Conservation (phyloP, 2,797 vertebrate species). For the Halcyon smyrnensis region DNA sequence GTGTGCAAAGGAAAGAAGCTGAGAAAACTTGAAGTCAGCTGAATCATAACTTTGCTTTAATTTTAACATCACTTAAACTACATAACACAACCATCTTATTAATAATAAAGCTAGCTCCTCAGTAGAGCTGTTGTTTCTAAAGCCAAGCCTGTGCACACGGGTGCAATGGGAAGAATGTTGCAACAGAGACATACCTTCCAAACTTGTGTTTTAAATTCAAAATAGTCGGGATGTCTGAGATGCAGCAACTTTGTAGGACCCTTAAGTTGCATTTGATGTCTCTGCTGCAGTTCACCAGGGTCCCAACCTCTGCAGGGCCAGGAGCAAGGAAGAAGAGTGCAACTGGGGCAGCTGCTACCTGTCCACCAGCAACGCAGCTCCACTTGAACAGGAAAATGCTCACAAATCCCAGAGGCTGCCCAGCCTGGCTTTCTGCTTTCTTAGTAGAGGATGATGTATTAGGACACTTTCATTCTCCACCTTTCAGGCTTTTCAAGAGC, state of each 20-base stretch:
- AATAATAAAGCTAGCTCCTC: slow-evolving; percentile 37
- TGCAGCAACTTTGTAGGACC: neutral
- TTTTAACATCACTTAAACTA: slow-evolving; percentile 62
- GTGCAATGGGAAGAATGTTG: slow-evolving; percentile 50
- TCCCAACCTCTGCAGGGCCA: rapidly evolving
- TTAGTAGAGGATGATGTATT: neutral
- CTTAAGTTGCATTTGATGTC: neutral
- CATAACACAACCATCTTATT: slow-evolving; percentile 61
- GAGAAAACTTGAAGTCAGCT: slow-evolving; percentile 59
- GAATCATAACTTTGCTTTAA: slow-evolving; percentile 69
- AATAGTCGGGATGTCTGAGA: slow-evolving; percentile 52
- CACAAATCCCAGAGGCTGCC: neutral
- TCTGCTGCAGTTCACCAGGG: neutral
- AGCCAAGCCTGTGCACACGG: slow-evolving; percentile 10
- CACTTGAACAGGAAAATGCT: rapidly evolving
- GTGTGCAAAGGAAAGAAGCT: slow-evolving; percentile 50
- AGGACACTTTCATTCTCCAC: neutral
- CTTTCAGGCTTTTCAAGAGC: neutral
- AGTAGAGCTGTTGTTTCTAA: slow-evolving; percentile 67
- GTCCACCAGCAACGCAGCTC: rapidly evolving
- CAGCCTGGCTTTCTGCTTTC: neutral
- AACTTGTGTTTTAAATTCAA: slow-evolving; percentile 54
- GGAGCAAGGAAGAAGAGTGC: neutral
- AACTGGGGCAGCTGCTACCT: neutral
- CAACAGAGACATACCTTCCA: slow-evolving; percentile 38